These are phyloP conservation scores for Sciaenops ocellatus DNA, from an alignment of 2,797 vertebrate genomes.

Conservation along the genomic window DNA sequence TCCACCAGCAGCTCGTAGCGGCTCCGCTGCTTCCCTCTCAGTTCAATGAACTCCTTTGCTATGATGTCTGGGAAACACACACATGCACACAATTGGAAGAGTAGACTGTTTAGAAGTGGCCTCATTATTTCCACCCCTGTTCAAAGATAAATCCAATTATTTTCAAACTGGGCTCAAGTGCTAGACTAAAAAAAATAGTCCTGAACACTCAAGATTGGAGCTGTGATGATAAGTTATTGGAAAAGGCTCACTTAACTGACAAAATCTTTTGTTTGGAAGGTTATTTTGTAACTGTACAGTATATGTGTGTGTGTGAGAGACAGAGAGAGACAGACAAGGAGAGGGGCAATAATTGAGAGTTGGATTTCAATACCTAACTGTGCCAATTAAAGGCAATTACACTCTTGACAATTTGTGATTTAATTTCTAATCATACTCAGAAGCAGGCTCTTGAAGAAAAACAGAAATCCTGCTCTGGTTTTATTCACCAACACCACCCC, in stretches of 20 bases:
- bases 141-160: constrained; percentile 59
- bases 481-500: neutral
- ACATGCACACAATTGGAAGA: constrained; percentile 19
- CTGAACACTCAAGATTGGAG: constrained; percentile 22
- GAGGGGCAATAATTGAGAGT: neutral
- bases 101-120: constrained; percentile 23
- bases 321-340: no score
- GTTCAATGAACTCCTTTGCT: constrained; percentile 88
- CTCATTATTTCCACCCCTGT: constrained; percentile 57
- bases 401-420: constrained; percentile 29
- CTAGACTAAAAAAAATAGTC: constrained; percentile 32
- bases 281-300: neutral
- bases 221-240: constrained; percentile 46
- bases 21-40: constrained; percentile 79
- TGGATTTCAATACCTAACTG: constrained; percentile 17
- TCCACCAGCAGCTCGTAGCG: constrained; percentile 84
- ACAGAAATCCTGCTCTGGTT: neutral
- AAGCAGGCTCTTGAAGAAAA: neutral
- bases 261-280: constrained; percentile 27
- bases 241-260: constrained; percentile 32
- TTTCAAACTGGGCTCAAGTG: constrained; percentile 40
- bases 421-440: constrained; percentile 24
- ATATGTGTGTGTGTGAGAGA: neutral
- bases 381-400: constrained; percentile 42
- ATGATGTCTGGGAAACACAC: constrained; percentile 83